Evolutionary conservation across 2,113 vertebrate genomes (phyloP).

Genomic region (Empidonax alnorum): DNA sequence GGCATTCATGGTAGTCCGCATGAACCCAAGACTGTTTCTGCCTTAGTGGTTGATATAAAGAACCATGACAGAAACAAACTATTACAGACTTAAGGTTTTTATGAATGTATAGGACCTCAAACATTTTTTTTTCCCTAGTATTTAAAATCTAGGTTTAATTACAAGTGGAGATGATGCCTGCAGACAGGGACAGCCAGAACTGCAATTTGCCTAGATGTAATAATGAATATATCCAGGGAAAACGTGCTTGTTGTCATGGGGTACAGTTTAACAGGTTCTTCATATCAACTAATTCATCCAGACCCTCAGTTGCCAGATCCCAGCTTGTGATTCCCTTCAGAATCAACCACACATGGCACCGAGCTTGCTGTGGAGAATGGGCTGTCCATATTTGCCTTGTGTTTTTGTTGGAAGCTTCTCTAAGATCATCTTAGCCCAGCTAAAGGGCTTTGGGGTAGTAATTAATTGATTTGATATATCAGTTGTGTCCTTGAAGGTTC

Average conservation of each 20-base stretch:
- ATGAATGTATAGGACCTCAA: background rate
- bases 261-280: background rate
- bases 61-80: background rate
- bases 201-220: background rate
- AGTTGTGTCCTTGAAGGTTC: background rate
- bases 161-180: background rate
- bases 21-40: background rate
- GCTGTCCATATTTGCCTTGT: rapidly evolving
- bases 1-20: background rate
- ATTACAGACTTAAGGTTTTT: background rate
- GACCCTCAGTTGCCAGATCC: background rate
- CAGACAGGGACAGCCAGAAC: background rate
- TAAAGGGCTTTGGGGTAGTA: background rate
- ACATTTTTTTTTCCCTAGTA: background rate
- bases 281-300: rapidly evolving
- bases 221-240: background rate
- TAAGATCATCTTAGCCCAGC: background rate
- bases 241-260: background rate
- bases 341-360: rapidly evolving
- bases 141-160: background rate
- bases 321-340: background rate
- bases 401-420: background rate
- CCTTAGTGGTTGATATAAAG: background rate
- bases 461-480: background rate
- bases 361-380: rapidly evolving